These are phyloP conservation scores for Lasioglossum pauxillum DNA, from an alignment of 2,888 invertebrate species.

Conservation along the genomic window DNA sequence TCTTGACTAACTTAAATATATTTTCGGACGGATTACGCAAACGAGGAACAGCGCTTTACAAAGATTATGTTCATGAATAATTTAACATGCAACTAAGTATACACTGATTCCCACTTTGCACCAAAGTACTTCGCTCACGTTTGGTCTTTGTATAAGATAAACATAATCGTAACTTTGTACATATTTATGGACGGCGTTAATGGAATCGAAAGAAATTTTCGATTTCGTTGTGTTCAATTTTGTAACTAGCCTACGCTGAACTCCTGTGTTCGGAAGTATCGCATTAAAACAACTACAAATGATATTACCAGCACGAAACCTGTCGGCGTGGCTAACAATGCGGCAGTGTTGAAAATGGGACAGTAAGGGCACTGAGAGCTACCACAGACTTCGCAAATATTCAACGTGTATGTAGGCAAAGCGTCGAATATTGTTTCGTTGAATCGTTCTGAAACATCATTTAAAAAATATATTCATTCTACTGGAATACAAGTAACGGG, in stretches of 20 bases:
- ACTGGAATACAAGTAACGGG: background rate
- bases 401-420: slow-evolving; percentile 92
- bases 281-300: slow-evolving; percentile 65
- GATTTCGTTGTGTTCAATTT: background rate
- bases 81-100: slow-evolving; percentile 31
- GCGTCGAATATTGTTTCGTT: slow-evolving; percentile 97
- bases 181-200: slow-evolving; percentile 23
- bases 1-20: slow-evolving; percentile 31
- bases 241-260: slow-evolving; percentile 72
- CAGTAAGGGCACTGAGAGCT: slow-evolving; percentile 98
- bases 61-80: slow-evolving; percentile 36
- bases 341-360: slow-evolving; percentile 91
- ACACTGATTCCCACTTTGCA: slow-evolving; percentile 33
- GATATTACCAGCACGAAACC: slow-evolving; percentile 73
- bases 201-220: background rate
- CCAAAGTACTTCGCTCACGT: slow-evolving; percentile 28
- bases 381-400: slow-evolving; percentile 97
- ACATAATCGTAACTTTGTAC: slow-evolving; percentile 1
- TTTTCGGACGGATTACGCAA: slow-evolving; percentile 41
- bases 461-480: slow-evolving; percentile 65
- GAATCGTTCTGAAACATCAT: slow-evolving; percentile 90
- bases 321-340: slow-evolving; percentile 78
- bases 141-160: background rate
- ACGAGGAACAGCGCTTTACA: slow-evolving; percentile 37
- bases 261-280: slow-evolving; percentile 77